These are phyloP conservation scores for Drosophila ogumai DNA, from an alignment of 1,140 invertebrate species.

Conservation along the genomic window DNA sequence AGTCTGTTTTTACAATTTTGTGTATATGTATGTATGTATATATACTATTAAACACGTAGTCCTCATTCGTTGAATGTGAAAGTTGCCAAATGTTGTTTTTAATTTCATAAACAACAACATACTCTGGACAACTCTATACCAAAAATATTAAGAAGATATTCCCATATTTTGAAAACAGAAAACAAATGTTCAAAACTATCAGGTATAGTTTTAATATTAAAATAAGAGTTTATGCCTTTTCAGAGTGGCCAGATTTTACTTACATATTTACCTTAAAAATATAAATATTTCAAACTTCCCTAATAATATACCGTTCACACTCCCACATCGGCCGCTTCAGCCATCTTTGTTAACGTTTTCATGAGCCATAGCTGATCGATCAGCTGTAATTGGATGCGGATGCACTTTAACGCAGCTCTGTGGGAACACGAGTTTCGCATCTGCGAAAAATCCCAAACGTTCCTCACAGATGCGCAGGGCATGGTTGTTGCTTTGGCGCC, in stretches of 20 bases:
- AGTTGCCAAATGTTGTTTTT: background rate
- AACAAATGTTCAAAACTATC: background rate
- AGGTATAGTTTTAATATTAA: slow-evolving; percentile 1
- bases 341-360: too few relatives aligned
- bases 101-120: background rate
- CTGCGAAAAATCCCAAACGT: too few relatives aligned
- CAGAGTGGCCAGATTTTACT: background rate
- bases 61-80: background rate
- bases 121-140: background rate
- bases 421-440: too few relatives aligned
- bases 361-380: too few relatives aligned
- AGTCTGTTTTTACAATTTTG: background rate
- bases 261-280: too few relatives aligned
- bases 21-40: slow-evolving; percentile 2
- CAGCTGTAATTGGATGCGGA: too few relatives aligned
- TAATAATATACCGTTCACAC: background rate
- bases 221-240: background rate
- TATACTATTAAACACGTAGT: background rate
- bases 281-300: background rate
- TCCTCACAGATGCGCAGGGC: too few relatives aligned
- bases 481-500: too few relatives aligned
- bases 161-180: background rate
- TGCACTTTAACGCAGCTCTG: too few relatives aligned
- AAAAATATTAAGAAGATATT: too few relatives aligned
- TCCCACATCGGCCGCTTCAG: too few relatives aligned